Conservation (phyloP, 2,888 invertebrate genomes). For the Prosapia bicincta region DNA sequence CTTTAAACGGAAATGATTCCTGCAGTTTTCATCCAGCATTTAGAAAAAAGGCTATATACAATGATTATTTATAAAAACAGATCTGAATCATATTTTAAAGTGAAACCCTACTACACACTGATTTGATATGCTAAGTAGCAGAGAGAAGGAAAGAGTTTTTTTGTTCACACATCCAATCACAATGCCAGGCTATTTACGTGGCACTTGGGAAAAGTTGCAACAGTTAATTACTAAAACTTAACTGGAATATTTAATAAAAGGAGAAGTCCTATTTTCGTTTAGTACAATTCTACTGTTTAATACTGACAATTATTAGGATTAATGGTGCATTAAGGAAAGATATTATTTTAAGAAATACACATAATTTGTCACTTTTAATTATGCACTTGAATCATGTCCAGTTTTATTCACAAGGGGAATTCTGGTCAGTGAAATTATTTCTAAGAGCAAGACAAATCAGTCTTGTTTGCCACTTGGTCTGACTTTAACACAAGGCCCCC, state of each 20-base stretch:
- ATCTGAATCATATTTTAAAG: neutral
- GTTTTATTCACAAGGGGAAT: neutral
- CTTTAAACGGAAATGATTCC: constrained; percentile 13
- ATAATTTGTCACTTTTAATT: neutral
- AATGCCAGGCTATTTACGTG: constrained; percentile 7
- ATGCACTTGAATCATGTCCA: neutral
- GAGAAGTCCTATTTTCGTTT: neutral
- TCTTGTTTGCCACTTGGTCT: neutral
- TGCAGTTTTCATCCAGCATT: constrained; percentile 7
- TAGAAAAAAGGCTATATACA: constrained; percentile 26
- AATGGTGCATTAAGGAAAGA: neutral
- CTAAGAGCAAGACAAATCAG: neutral
- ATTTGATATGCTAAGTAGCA: neutral
- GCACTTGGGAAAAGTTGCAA: constrained; percentile 13
- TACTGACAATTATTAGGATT: neutral
- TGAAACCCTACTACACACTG: neutral
- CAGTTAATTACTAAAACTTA: neutral
- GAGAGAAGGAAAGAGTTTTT: neutral
- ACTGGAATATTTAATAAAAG: neutral
- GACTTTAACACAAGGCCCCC: neutral
- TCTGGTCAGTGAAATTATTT: neutral
- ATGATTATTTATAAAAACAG: neutral
- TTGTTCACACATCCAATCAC: neutral
- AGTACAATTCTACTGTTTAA: neutral
- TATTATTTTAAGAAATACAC: neutral